Conservation (phyloP, 2,797 vertebrate species). For the Myotis myotis region DNA sequence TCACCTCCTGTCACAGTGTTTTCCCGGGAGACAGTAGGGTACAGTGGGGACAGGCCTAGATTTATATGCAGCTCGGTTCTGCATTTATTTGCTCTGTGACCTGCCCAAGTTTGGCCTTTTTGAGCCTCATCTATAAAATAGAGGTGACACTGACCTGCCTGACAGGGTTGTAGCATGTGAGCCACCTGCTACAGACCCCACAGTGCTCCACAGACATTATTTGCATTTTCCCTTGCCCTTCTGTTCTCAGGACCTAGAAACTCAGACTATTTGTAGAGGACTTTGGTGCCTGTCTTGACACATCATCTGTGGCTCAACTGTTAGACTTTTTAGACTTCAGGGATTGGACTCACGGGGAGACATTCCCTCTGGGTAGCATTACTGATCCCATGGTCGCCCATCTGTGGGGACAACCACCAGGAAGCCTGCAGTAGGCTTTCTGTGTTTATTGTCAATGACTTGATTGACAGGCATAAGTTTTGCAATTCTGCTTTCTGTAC, state of each 20-base stretch:
- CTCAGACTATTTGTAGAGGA: neutral
- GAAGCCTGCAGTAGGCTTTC: neutral
- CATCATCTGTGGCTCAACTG: neutral
- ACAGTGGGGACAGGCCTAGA: neutral
- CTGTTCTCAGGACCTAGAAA: neutral
- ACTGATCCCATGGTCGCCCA: fast-evolving
- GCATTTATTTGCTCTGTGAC: neutral
- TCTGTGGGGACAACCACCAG: too few species aligned
- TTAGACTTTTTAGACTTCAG: neutral
- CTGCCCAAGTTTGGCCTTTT: neutral
- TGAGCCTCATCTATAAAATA: neutral
- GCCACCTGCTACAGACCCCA: neutral
- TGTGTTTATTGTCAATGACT: neutral
- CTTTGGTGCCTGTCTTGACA: neutral
- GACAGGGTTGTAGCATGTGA: neutral
- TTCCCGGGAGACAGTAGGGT: neutral
- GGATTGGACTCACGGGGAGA: neutral
- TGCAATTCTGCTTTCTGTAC: neutral
- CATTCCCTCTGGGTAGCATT: neutral
- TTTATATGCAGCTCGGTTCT: neutral
- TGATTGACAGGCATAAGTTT: neutral
- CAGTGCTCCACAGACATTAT: fast-evolving
- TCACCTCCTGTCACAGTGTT: neutral
- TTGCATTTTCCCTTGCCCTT: neutral
- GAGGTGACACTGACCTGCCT: neutral